Evolutionary conservation across 2,888 invertebrate genomes (phyloP), one percentile per base, ranked within the genome.

Genomic region (Cepaea hortensis): DNA sequence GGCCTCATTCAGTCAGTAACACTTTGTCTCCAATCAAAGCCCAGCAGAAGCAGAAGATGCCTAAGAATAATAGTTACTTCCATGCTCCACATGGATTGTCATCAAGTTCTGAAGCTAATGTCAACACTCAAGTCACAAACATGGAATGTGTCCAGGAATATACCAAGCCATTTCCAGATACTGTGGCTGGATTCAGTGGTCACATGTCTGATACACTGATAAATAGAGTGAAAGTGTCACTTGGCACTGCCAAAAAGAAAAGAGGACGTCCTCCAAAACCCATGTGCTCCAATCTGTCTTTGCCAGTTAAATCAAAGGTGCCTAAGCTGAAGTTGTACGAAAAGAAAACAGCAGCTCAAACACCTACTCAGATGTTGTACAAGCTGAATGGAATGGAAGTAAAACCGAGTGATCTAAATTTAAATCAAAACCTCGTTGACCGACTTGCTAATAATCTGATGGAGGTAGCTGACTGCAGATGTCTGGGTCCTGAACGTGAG

Each of bases 401-500:
- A 15, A 81, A 82, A n/a, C 50, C 82, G 9, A 68, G 81, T 35
- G 86, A 73, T 55, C 50, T 82, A 4, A 82, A 65, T 62, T 35
- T 79, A 15, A 88, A 90, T 68, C 88, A 88, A 9, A 90, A 91
- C 20, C 94, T 94, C 90, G 94, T 96, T 90, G 95, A 95, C 89
- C 95, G 96, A 90, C 93, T 96, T 89, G 96, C 96, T 93, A 96
- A 96, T 92, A 97, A 96, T 94, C 96, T 96, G 61, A 96, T 97
- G 84, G 97, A 97, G 95, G 97, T 97, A 88, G 98, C 98, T n/a
- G 96, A 96, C 92, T 98, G 98, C 95, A 96, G 96, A 94, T 98
- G 98, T 95, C 97, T 97, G 94, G 97, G 97, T 15, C 90, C 91
- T 72, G 62, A 81, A 15, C 72, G 81, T 75, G 72, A 84, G 70